Evolutionary conservation across 1,140 invertebrate species (phyloP), one percentile per base, ranked within the genome.

Genomic region (Euwallacea similis): DNA sequence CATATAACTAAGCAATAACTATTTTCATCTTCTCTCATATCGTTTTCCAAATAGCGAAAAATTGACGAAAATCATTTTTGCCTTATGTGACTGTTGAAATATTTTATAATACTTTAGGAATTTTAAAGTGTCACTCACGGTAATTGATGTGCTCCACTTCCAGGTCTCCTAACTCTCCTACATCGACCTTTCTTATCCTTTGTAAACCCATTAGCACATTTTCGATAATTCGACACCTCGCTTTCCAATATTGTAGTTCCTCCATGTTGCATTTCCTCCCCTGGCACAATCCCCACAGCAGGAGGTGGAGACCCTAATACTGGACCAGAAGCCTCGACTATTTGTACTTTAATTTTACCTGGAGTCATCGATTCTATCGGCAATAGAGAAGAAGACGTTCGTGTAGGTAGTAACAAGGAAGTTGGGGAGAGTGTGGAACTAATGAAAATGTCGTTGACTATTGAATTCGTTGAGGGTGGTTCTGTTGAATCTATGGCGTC

Each of bases 161-260:
- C 8, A 53, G 79, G 78, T 62, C 71, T 72, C 56, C 79, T 77
- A 7, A 79, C 64, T 73, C 76, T 73, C 44, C 79, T 77, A 67
- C 80, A 81, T 54, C 78, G 75, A 43, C 80, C 80, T 53, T 66
- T 73, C 73, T 81, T 81, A 67, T 81, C 80, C 55, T 75, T 79
- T 0, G 74, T 47, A 62, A 68, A 80, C 4, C 80, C 80, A n/a
- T 70, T 73, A 1, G 73, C 63, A 63, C 80, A 81, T 59, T 66
- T 71, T 42, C 73, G 66, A 54, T 76, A 76, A 56, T 74, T 76
- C 13, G 74, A 9, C 16, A 77, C 69, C 53, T 78, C 75, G 0
- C 75, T 74, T n/a, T 68, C 54, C 16, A 68, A 61, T 21, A 67
- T 42, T 8, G 9, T 47, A 9, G 55, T 62, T 13, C 44, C 56